Conservation (phyloP, 1,140 invertebrate species). For the Mizuhopecten yessoensis region DNA sequence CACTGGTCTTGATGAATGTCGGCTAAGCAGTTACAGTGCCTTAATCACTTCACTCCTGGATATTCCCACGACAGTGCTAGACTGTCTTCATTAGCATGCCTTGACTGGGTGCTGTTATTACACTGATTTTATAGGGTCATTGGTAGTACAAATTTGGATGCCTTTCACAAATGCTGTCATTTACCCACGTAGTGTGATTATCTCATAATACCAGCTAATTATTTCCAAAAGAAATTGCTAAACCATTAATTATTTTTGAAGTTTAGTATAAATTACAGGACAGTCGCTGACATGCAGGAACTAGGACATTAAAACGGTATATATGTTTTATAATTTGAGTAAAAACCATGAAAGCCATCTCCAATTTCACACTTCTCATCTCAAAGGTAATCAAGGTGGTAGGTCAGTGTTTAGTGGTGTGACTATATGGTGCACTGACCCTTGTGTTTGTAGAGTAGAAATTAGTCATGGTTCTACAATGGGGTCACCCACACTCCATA, state of each 20-base stretch:
- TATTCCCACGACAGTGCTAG: background rate
- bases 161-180: background rate
- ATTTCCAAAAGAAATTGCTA: background rate
- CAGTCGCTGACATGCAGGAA: background rate
- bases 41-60: background rate
- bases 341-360: background rate
- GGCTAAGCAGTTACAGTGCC: background rate
- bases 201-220: background rate
- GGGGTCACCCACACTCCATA: background rate
- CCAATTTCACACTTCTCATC: background rate
- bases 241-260: background rate
- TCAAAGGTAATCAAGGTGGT: background rate
- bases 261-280: background rate
- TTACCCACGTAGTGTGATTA: background rate
- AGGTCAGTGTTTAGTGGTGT: background rate
- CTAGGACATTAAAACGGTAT: background rate
- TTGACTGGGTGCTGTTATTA: background rate
- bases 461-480: background rate
- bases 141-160: background rate
- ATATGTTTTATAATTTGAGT: background rate
- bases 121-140: background rate
- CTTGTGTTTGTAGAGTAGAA: background rate
- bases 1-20: background rate
- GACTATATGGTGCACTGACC: background rate
- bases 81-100: background rate